These are phyloP conservation scores for Spialia ferax DNA, from an alignment of 2,888 invertebrate genomes.

Conservation along the genomic window DNA sequence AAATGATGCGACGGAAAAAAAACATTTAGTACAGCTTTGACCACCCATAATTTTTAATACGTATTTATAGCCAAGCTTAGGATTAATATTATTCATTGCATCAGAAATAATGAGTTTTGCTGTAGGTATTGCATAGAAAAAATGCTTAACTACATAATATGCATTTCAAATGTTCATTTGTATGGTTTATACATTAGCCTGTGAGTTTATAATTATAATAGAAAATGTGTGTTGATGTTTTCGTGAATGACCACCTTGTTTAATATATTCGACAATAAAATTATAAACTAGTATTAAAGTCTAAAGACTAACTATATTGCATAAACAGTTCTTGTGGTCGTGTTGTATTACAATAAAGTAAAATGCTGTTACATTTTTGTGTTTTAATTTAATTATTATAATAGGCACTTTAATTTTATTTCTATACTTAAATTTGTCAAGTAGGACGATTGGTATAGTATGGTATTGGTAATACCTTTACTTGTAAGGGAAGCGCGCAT, in stretches of 20 bases:
- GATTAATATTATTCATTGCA: no score
- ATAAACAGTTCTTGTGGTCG: conserved; percentile 75
- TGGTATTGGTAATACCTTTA: no score
- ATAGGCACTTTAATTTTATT: no score
- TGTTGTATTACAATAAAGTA: conserved; percentile 82
- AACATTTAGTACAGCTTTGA: no score
- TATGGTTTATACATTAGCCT: conserved; percentile 30
- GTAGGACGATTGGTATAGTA: no score
- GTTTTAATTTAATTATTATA: conserved; percentile 19
- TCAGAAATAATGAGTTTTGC: no score
- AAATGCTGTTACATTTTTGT: conserved; percentile 66
- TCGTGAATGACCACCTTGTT: conserved; percentile 55
- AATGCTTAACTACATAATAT: conserved; percentile 21
- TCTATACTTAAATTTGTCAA: no score
- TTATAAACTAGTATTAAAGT: conserved; percentile 74
- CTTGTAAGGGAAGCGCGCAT: no score
- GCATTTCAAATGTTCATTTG: conserved; percentile 4
- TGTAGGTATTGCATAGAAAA: conserved; percentile 5
- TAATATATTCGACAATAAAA: conserved; percentile 83
- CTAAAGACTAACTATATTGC: conserved; percentile 71
- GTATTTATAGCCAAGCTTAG: no score
- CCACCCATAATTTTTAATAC: no score
- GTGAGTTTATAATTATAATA: no score
- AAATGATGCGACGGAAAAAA: no score
- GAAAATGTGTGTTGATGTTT: conserved; percentile 30